phyloP scores from a whole-genome alignment of 1,140 invertebrate genomes.

The Pogonognathellus flavescens region DNA sequence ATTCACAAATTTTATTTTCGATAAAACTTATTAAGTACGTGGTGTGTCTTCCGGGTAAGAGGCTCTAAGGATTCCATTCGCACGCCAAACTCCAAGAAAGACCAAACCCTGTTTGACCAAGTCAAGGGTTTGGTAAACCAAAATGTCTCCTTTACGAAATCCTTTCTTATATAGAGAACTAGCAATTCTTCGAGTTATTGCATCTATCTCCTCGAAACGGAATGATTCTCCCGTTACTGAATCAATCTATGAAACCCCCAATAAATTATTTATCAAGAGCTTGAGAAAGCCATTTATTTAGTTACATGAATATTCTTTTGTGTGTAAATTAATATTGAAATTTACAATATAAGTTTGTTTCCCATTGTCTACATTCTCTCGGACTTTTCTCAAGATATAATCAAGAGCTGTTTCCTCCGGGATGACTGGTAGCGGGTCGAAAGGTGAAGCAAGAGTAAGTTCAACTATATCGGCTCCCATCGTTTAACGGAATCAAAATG shows the following conservation, averaged over 20 bases:
- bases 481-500: too few relatives aligned
- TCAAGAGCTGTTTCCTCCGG: not conserved
- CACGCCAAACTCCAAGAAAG: conserved; percentile 63
- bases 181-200: conserved; percentile 56
- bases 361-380: not conserved
- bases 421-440: not conserved
- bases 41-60: conserved; percentile 64
- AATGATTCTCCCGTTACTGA: conserved; percentile 46
- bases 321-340: not conserved
- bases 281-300: too few relatives aligned
- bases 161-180: conserved; percentile 61
- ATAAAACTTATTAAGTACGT: conserved; percentile 33
- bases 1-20: too few relatives aligned
- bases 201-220: conserved; percentile 58
- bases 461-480: not conserved
- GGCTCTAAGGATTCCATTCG: conserved; percentile 60
- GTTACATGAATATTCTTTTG: too few relatives aligned
- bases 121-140: conserved; percentile 58
- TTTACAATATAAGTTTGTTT: not conserved
- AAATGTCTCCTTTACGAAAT: conserved; percentile 60
- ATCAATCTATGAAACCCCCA: conserved; percentile 49
- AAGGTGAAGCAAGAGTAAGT: not conserved
- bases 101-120: conserved; percentile 56
- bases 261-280: too few relatives aligned
- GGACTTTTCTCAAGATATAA: not conserved